phyloP scores from a whole-genome alignment of 2,113 vertebrate genomes.

The Tetrao urogallus region DNA sequence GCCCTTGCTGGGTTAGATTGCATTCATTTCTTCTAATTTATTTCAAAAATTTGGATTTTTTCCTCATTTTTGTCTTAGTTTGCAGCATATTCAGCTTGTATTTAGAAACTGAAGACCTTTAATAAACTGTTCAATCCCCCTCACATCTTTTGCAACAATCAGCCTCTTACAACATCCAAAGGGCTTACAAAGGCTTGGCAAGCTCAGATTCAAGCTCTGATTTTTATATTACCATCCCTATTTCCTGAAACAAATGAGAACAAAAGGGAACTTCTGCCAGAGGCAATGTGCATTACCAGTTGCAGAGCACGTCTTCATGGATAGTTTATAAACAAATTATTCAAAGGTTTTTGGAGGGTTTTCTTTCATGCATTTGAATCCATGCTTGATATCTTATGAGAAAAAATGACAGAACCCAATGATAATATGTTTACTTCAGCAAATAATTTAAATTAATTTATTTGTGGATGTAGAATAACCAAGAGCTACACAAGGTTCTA shows the following conservation, averaged over 20 bases:
- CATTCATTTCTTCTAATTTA: not conserved
- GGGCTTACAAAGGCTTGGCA: not conserved
- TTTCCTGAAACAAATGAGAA: conserved; percentile 66
- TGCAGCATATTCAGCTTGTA: not conserved
- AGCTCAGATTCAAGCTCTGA: not conserved
- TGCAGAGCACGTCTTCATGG: not conserved
- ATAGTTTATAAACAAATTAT: conserved; percentile 32
- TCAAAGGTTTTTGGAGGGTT: not conserved
- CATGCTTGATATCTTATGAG: not conserved
- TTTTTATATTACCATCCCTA: conserved; percentile 47
- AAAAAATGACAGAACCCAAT: not conserved
- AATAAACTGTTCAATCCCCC: conserved; percentile 20
- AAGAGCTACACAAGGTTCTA: not conserved
- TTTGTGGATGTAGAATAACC: not conserved
- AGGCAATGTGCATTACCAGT: not conserved
- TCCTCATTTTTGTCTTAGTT: not conserved
- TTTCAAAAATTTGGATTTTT: not conserved
- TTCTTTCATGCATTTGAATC: not conserved
- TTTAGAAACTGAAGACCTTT: not conserved
- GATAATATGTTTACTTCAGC: not conserved
- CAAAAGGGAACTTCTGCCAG: conserved; percentile 16
- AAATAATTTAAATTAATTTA: not conserved
- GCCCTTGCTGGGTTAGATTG: not conserved
- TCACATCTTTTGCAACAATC: not conserved
- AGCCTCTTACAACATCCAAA: not conserved